These are phyloP conservation scores for Heliconius hermathena DNA, from an alignment of 1,140 invertebrate species.

Conservation along the genomic window DNA sequence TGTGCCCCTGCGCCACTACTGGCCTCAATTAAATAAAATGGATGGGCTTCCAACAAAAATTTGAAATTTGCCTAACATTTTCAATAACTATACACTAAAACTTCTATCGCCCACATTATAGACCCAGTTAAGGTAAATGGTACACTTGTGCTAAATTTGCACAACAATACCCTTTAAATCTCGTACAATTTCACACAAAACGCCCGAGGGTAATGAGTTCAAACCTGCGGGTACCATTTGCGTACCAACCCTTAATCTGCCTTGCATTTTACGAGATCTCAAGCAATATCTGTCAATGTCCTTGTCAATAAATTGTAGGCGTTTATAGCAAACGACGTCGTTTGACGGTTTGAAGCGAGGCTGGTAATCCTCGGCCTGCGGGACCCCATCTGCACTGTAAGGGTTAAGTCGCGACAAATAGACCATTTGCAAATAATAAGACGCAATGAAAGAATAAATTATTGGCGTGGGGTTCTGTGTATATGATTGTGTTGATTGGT, in stretches of 20 bases:
- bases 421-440: slow-evolving; percentile 82
- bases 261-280: slow-evolving; percentile 76
- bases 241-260: slow-evolving; percentile 76
- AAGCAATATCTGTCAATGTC: slow-evolving; percentile 80
- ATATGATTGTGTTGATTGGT: slow-evolving; percentile 17
- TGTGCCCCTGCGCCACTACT: too few relatives aligned
- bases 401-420: slow-evolving; percentile 81
- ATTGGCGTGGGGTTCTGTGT: slow-evolving; percentile 50
- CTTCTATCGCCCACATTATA: not conserved
- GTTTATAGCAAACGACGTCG: slow-evolving; percentile 75
- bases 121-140: slow-evolving; percentile 25
- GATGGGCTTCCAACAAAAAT: not conserved
- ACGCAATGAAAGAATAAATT: slow-evolving; percentile 81
- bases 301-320: slow-evolving; percentile 80
- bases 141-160: slow-evolving; percentile 31
- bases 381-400: slow-evolving; percentile 77
- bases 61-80: not conserved
- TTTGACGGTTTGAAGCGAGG: slow-evolving; percentile 74
- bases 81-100: slow-evolving; percentile 7
- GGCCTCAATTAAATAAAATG: too few relatives aligned
- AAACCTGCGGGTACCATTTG: slow-evolving; percentile 72
- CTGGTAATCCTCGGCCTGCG: slow-evolving; percentile 67
- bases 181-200: slow-evolving; percentile 55
- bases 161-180: slow-evolving; percentile 47
- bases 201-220: slow-evolving; percentile 62